Conservation (phyloP, 2,113 vertebrate genomes). For the Entelurus aequoreus region DNA sequence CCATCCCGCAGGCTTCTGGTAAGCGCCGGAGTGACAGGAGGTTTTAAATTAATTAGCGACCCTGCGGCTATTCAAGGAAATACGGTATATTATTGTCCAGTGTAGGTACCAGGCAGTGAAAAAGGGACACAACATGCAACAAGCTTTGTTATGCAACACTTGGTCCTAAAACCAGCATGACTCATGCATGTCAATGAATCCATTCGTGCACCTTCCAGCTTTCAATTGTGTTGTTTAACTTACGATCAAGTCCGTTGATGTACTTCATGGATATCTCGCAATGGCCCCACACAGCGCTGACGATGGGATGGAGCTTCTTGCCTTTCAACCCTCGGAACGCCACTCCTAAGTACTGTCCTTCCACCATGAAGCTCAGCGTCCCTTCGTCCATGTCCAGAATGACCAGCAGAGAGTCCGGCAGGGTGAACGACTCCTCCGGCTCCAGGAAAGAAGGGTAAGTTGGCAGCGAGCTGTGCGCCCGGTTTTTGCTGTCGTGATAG, state of each 20-base stretch:
- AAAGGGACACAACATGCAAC: no score
- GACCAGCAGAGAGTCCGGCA: conserved; percentile 89
- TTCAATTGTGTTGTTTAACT: conserved; percentile 53
- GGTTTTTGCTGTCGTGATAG: conserved; percentile 93
- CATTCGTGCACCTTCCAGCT: background rate
- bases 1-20: no score
- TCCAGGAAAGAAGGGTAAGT: conserved; percentile 90
- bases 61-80: no score
- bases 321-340: conserved; percentile 94
- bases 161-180: no score
- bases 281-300: conserved; percentile 97
- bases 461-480: conserved; percentile 77
- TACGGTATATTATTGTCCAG: no score
- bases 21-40: no score
- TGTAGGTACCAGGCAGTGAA: no score
- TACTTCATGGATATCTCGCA: conserved; percentile 98
- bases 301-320: conserved; percentile 93
- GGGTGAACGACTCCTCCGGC: conserved; percentile 87
- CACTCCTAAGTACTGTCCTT: conserved; percentile 95
- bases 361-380: conserved; percentile 93
- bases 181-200: background rate
- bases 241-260: conserved; percentile 96
- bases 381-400: conserved; percentile 98
- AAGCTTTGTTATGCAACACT: no score
- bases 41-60: no score